Evolutionary conservation across 2,797 vertebrate genomes (phyloP), one percentile per base, ranked within the genome.

Genomic region (Melanotaenia parkinsoni): DNA sequence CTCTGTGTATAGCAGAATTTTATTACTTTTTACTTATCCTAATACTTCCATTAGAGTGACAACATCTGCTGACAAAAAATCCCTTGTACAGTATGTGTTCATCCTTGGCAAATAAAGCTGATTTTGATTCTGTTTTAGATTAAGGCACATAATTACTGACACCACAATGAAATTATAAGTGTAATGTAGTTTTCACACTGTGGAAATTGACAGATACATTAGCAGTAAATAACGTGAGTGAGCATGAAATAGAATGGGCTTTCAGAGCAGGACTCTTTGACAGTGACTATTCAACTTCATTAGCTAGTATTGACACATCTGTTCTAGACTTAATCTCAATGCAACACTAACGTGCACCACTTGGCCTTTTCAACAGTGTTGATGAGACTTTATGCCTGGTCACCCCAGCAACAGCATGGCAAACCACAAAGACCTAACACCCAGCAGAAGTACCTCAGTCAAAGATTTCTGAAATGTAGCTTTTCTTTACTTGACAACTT

Each of bases 241-340:
- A 87, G 80, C 81, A 81, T 67, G 73, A 75, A 79, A 75, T 43
- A 60, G 75, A 84, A 65, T 33, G 63, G 72, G 76, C 67, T 83
- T 84, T 87, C 47, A 67, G 60, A 72, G 75, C 76, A 67, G 72
- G 58, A 54, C 63, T 78, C 54, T 61, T 74, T 82, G 78, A 86
- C 80, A 72, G 78, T 63, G 57, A 73, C 81, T 78, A 91, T 93
- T 89, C 84, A 81, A 81, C 86, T 92, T 93, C 82, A 93, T 92
- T 93, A 93, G 77, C 65, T 26, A 63, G 65, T 86, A 92, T 91
- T 40, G 86, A 91, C 85, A 82, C 63, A 73, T 83, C 87, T 88
- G 74, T 88, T 88, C 38, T 64, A 72, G 86, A 83, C 63, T 81
- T 87, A 88, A 88, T 93, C 88, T 87, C 79, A 58, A 77, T 76